A percentile compares a stretch with the other conserved stretches of the same genome.
phyloP scores from a whole-genome alignment of 2,113 vertebrate genomes.

The Archocentrus centrarchus region DNA sequence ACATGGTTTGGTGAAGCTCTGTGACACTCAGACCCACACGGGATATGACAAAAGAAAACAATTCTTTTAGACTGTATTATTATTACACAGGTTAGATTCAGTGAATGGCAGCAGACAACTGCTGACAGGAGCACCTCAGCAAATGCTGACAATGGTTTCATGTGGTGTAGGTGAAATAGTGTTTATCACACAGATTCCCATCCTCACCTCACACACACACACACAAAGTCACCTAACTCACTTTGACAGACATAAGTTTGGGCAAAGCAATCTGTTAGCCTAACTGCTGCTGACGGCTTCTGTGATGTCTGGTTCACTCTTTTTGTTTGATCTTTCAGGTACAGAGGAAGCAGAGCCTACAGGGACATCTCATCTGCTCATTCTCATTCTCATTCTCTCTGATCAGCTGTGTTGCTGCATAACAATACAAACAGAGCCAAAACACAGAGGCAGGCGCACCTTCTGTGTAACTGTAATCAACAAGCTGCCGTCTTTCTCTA shows the following conservation, averaged over 20 bases:
- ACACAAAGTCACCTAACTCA: neutral
- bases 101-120: neutral
- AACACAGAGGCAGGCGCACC: neutral
- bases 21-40: neutral
- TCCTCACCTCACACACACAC: neutral
- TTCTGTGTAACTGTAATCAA: slow-evolving; percentile 15
- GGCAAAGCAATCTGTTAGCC: slow-evolving; percentile 61
- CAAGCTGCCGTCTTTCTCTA: neutral
- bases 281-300: slow-evolving; percentile 64
- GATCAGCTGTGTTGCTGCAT: slow-evolving; percentile 52
- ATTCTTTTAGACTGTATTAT: slow-evolving; percentile 29
- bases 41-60: slow-evolving; percentile 39
- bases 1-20: slow-evolving; percentile 5
- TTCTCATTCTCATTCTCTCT: slow-evolving; percentile 52
- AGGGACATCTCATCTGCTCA: slow-evolving; percentile 51
- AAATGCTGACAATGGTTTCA: neutral
- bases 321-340: slow-evolving; percentile 73
- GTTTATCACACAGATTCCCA: neutral
- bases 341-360: slow-evolving; percentile 60
- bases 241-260: slow-evolving; percentile 57
- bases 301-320: slow-evolving; percentile 59
- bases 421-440: slow-evolving; percentile 28
- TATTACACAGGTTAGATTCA: neutral
- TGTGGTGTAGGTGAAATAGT: neutral
- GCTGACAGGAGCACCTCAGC: neutral